phyloP scores from a whole-genome alignment of 2,113 vertebrate species.

The Rhombomys opimus region DNA sequence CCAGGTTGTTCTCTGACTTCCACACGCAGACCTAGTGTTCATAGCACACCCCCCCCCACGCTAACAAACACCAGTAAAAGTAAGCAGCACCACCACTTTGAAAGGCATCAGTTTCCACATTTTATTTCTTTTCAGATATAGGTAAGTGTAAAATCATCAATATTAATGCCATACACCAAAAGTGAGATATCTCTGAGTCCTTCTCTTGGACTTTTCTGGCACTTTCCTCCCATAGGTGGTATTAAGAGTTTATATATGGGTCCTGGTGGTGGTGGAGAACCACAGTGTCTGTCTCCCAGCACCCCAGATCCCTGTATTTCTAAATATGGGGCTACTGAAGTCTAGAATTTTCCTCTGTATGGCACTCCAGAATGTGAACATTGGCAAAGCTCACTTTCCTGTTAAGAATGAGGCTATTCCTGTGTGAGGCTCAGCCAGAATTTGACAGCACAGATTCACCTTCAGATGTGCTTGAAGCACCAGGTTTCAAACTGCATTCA shows the following conservation, averaged over 20 bases:
- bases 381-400: not conserved
- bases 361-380: not conserved
- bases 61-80: not conserved
- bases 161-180: not conserved
- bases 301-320: not conserved
- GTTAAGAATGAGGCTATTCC: not conserved
- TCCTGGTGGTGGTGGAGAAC: not conserved
- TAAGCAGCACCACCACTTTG: not conserved
- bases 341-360: not conserved
- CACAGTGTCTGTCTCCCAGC: not conserved
- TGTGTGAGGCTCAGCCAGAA: not conserved
- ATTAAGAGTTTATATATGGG: not conserved
- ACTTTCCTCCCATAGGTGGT: not conserved
- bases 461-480: not conserved
- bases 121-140: not conserved
- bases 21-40: not conserved
- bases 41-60: too few species aligned
- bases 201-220: not conserved
- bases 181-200: not conserved
- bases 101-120: not conserved
- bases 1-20: not conserved
- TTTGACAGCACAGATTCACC: not conserved
- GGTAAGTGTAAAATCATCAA: not conserved
- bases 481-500: not conserved
- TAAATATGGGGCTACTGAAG: not conserved